Base-by-base conservation (phyloP, 2,113 vertebrate genomes). In the Regulus satrapa region DNA sequence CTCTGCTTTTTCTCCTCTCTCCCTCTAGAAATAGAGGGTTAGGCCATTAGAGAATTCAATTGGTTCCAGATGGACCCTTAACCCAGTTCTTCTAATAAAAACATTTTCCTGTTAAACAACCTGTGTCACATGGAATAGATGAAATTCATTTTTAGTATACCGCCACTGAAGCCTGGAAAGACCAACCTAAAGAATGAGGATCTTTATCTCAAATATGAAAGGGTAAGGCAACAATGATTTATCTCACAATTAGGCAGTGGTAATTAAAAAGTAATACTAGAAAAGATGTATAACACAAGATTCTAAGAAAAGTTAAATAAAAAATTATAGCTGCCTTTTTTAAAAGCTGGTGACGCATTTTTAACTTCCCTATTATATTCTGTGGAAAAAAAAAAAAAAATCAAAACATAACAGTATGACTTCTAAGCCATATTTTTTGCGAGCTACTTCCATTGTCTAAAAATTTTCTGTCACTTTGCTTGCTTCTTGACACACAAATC, bases 91-190 rank as follows among this genome's bases (percentile, higher is more conserved):
- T 87, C 85, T 87, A 97, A 94, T 90, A 92, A 96, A 95, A 97
- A 94, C 90, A 96, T 95, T 96, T 96, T 94, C 89, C 91, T 94
- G 89, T 95, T 95, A 91, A 96, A 94, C 88, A 96, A 92, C 88
- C 89, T 91, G 89, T 88, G 72, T 92, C 94, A 94, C 77, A 80
- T 79, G 92, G 81, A 94, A 78, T 77, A 80, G 86, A 94, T 76
- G 92, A 96, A 95, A 95, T 96, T 91, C 72, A 92, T 94, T 79
- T 91, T 94, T 81, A 82, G 86, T 54, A 14, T 54, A 95, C 45
- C 0, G 5, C 63, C 87, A 89, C 51, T 67, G 71, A 88, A 91
- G 88, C 84, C 83, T 89, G 87, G 77, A 85, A 79, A 95, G 79
- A 54, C 72, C 88, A 94, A 84, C 55, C 80, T 67, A 6, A 62